Percentiles rank a stretch among this genome's conserved stretches.
Conservation (phyloP, 2,113 vertebrate species). For the Corvus cornix region DNA sequence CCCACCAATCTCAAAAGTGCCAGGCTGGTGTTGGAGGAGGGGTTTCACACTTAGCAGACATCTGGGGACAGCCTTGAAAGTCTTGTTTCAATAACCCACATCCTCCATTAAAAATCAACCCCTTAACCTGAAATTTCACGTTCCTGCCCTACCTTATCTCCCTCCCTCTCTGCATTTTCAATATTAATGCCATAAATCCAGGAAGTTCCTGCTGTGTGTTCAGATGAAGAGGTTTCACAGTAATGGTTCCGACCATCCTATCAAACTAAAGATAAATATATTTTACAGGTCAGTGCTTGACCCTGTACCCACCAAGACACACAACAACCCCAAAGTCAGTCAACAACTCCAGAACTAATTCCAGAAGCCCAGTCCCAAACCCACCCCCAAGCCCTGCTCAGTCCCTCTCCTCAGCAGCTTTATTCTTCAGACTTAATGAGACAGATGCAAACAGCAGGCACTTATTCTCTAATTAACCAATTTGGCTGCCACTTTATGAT, state of each 20-base stretch:
- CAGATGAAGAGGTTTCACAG: background rate
- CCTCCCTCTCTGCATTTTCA: background rate
- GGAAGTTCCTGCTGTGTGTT: background rate
- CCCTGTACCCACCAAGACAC: background rate
- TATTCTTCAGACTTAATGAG: conserved; percentile 57
- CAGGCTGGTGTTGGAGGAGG: background rate
- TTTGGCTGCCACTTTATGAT: conserved; percentile 56
- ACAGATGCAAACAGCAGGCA: conserved; percentile 60
- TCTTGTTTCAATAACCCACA: background rate
- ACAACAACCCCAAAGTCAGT: background rate
- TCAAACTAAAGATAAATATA: background rate
- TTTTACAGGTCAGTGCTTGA: background rate
- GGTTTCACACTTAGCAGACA: background rate
- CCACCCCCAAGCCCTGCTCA: background rate
- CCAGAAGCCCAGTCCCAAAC: background rate
- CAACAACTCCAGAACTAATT: background rate
- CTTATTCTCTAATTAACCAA: conserved; percentile 57
- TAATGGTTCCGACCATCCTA: background rate
- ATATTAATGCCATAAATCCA: background rate
- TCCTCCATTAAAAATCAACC: background rate
- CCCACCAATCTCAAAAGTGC: background rate
- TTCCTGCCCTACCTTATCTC: background rate
- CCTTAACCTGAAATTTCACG: background rate
- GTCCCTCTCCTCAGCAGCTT: background rate
- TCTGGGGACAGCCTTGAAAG: background rate